Percentiles rank a stretch among this genome's conserved stretches.
These are phyloP conservation scores for Acanthaster planci DNA, from an alignment of 35 echinoderm and acorn worm species.

Conservation along the genomic window DNA sequence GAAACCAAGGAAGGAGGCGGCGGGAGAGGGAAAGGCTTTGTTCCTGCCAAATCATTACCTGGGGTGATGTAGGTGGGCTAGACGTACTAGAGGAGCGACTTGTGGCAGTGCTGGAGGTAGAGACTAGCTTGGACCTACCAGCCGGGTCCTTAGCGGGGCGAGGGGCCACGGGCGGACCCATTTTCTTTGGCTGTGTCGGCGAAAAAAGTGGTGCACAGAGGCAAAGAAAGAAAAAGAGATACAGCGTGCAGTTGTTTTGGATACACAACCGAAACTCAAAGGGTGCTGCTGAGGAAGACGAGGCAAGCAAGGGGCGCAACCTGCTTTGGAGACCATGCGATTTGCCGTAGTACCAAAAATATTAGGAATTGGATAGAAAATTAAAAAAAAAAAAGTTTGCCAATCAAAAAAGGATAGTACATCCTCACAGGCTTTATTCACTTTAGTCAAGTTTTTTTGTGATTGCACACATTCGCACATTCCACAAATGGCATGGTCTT, in stretches of 20 bases:
- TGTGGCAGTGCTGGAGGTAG: conserved; percentile 45
- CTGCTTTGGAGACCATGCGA: too few relatives aligned
- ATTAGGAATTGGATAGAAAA: too few relatives aligned
- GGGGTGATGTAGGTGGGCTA: conserved; percentile 62
- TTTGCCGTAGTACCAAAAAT: too few relatives aligned
- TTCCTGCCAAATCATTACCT: conserved; percentile 35
- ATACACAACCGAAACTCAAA: not conserved
- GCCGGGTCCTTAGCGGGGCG: conserved; percentile 36
- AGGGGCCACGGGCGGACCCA: conserved; percentile 52
- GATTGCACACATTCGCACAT: too few relatives aligned
- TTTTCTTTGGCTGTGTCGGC: conserved; percentile 53
- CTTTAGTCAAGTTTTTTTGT: too few relatives aligned
- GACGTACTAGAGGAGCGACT: conserved; percentile 64
- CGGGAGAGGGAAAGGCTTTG: too few relatives aligned
- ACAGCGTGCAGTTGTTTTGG: conserved; percentile 17
- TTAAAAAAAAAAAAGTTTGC: too few relatives aligned
- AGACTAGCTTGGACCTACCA: conserved; percentile 23
- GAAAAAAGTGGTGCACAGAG: not conserved
- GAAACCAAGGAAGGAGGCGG: too few relatives aligned
- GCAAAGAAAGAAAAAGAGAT: conserved; percentile 9
- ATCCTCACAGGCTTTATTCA: too few relatives aligned
- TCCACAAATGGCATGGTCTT: too few relatives aligned
- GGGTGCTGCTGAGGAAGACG: not conserved
- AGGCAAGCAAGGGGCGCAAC: not conserved
- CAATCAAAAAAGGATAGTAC: too few relatives aligned